Conservation (phyloP, 2,797 vertebrate genomes). For the Silurus aristotelis region DNA sequence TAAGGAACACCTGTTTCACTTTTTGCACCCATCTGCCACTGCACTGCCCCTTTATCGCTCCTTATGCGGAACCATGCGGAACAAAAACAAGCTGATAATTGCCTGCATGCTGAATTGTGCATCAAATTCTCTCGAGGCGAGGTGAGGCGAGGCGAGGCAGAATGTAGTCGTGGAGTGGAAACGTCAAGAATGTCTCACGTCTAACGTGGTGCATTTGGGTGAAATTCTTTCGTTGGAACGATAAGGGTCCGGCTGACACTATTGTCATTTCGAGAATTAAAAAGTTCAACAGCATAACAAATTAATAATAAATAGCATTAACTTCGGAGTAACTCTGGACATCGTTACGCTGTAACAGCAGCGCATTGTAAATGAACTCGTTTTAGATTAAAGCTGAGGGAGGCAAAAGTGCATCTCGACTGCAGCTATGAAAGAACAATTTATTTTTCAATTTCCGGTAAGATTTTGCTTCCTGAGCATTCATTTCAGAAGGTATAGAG, state of each 20-base stretch:
- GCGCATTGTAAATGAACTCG: not conserved
- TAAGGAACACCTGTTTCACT: slow-evolving; percentile 2
- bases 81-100: slow-evolving; percentile 25
- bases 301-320: not conserved
- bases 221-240: not conserved
- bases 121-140: not conserved
- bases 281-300: not conserved
- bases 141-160: not conserved
- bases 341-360: not conserved
- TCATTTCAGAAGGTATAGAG: too few species aligned
- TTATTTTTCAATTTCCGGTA: not conserved
- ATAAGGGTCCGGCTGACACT: not conserved
- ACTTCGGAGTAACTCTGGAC: not conserved
- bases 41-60: not conserved
- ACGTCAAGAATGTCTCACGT: not conserved
- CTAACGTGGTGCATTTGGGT: not conserved
- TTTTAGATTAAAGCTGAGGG: not conserved
- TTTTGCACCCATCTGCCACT: not conserved
- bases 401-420: not conserved
- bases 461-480: not conserved
- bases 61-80: slow-evolving; percentile 9
- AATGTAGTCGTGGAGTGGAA: not conserved
- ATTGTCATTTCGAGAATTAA: not conserved
- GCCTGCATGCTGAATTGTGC: slow-evolving; percentile 5
- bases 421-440: not conserved